A percentile compares a stretch with the other conserved stretches of the same genome.
These are phyloP conservation scores for Amorpha juglandis DNA, from an alignment of 2,888 invertebrate genomes.

Conservation along the genomic window DNA sequence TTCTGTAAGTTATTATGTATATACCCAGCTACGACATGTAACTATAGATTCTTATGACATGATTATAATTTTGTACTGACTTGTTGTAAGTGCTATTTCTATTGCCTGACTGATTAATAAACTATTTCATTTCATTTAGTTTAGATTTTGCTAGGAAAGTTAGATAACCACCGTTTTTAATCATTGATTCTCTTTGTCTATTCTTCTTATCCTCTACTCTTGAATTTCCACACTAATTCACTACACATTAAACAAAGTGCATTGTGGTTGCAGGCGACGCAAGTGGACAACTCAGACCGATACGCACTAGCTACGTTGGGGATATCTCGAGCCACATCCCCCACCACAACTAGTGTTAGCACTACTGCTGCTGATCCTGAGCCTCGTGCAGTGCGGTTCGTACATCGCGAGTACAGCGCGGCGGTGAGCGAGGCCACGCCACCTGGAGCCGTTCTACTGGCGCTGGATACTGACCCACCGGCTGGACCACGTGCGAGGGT, in stretches of 20 bases:
- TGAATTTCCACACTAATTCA: neutral
- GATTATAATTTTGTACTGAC: too few relatives aligned
- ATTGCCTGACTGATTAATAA: too few relatives aligned
- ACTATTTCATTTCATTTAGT: too few relatives aligned
- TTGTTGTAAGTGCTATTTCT: too few relatives aligned
- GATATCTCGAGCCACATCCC: conserved; percentile 87
- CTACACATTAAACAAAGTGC: neutral
- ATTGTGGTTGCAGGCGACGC: conserved; percentile 85
- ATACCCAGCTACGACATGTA: too few relatives aligned
- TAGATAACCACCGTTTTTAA: too few relatives aligned
- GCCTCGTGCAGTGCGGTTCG: conserved; percentile 85
- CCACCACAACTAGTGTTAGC: conserved; percentile 74
- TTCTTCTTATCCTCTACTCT: neutral
- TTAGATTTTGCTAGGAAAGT: too few relatives aligned
- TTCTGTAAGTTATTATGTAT: too few relatives aligned
- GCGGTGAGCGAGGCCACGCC: conserved; percentile 91
- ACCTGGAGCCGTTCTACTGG: conserved; percentile 88
- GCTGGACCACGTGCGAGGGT: conserved; percentile 31
- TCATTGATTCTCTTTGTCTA: neutral
- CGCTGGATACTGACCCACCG: conserved; percentile 85
- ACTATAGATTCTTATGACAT: too few relatives aligned
- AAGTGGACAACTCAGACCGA: conserved; percentile 93
- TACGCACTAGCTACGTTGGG: conserved; percentile 94
- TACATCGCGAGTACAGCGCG: conserved; percentile 88
- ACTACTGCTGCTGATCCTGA: conserved; percentile 26